Evolutionary conservation across 2,888 invertebrate species (phyloP).

Genomic region (Malthinus flaveolus): DNA sequence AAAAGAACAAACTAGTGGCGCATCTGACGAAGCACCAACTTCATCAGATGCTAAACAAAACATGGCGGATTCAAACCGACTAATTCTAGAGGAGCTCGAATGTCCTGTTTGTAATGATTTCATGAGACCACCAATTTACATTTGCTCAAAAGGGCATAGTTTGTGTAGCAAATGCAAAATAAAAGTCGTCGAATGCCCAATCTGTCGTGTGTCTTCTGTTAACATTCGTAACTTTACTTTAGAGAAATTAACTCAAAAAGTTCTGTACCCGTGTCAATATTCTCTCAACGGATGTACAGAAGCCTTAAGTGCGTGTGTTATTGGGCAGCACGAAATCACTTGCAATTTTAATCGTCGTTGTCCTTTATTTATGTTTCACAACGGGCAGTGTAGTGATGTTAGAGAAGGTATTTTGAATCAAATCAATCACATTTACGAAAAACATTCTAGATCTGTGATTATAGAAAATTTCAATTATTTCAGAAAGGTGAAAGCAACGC

Average conservation of each 20-base stretch:
- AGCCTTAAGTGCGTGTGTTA: too few relatives aligned
- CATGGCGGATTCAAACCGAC: background rate
- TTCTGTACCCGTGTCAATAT: too few relatives aligned
- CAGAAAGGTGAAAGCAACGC: background rate
- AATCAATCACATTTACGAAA: too few relatives aligned
- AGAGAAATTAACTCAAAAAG: constrained; percentile 11
- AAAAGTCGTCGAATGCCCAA: constrained; percentile 8
- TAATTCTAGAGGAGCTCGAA: constrained; percentile 8
- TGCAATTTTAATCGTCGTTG: too few relatives aligned
- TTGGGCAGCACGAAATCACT: background rate
- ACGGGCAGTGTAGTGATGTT: too few relatives aligned
- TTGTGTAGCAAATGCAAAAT: constrained; percentile 12
- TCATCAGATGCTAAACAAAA: background rate
- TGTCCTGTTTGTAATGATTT: constrained; percentile 12
- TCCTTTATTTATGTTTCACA: too few relatives aligned
- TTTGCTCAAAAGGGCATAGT: constrained; percentile 12
- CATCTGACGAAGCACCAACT: background rate
- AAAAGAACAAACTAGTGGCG: background rate
- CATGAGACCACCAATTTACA: constrained; percentile 14
- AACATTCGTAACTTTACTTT: constrained; percentile 1
- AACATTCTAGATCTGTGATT: background rate
- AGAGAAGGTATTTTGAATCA: background rate
- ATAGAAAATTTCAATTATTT: background rate
- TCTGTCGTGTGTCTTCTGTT: constrained; percentile 4
- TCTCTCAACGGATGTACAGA: too few relatives aligned